Evolutionary conservation across 2,113 vertebrate species (phyloP).

Genomic region (Dasyurus viverrinus): DNA sequence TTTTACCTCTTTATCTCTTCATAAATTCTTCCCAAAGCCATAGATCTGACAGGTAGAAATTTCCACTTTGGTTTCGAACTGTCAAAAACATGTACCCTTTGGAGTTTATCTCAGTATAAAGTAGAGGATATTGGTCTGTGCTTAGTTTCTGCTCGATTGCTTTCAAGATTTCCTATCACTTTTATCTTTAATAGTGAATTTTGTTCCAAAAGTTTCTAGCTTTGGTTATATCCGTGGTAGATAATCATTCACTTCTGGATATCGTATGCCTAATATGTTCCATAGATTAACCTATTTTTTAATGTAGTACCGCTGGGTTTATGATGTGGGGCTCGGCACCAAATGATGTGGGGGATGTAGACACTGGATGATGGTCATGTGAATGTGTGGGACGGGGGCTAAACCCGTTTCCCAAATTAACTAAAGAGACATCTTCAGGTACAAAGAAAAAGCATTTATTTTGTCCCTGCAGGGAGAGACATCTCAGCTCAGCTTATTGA

Average conservation of each 20-base stretch:
- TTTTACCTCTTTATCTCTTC: neutral
- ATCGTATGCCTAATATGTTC: neutral
- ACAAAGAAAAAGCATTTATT: no score
- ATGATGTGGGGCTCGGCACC: no score
- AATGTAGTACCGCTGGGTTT: no score
- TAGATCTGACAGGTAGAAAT: neutral
- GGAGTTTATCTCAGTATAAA: neutral
- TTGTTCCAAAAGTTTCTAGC: neutral
- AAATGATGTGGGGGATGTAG: no score
- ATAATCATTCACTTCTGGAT: neutral
- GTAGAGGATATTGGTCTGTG: neutral
- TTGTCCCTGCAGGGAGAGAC: no score
- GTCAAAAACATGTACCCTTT: neutral
- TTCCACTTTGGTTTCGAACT: neutral
- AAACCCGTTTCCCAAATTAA: no score
- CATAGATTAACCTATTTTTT: neutral
- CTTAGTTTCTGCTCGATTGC: neutral
- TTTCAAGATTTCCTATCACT: neutral
- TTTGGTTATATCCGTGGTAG: neutral
- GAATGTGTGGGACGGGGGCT: no score
- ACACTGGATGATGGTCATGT: no score
- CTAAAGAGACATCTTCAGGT: no score
- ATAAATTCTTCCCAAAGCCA: neutral
- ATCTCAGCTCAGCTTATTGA: no score
- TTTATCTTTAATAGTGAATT: neutral